Percentiles rank a stretch among this genome's conserved stretches.
These are phyloP conservation scores for Brachyopa scutellaris DNA, from an alignment of 2,888 invertebrate genomes.

Conservation along the genomic window DNA sequence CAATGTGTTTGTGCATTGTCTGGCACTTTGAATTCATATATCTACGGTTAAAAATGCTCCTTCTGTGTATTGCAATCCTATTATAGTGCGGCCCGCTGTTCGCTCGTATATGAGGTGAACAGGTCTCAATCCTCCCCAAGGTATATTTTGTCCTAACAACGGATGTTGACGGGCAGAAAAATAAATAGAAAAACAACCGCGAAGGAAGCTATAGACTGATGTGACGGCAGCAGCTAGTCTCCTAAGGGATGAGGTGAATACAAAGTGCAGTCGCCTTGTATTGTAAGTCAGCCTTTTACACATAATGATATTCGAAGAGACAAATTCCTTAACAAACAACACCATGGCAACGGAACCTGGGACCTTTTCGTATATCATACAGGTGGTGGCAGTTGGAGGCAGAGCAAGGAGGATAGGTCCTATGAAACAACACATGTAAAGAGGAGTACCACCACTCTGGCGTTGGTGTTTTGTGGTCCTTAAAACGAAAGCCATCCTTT, in stretches of 20 bases:
- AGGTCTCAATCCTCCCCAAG: constrained; percentile 44
- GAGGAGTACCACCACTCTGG: constrained; percentile 1
- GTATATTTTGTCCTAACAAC: constrained; percentile 59
- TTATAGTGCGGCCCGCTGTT: neutral
- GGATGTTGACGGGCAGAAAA: constrained; percentile 50
- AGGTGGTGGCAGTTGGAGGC: neutral
- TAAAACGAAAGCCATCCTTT: constrained; percentile 41
- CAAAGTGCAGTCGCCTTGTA: constrained; percentile 13
- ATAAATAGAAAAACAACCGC: constrained; percentile 63
- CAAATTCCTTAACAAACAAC: constrained; percentile 66
- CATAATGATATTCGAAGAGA: constrained; percentile 64
- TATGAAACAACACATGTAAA: neutral
- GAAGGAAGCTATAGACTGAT: constrained; percentile 42
- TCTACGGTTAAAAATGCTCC: constrained; percentile 49
- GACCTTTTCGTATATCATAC: constrained; percentile 3
- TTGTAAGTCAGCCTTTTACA: constrained; percentile 54
- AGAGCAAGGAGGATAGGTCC: neutral
- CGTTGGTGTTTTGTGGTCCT: constrained; percentile 34
- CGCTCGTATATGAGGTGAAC: constrained; percentile 28
- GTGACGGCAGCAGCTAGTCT: constrained; percentile 1
- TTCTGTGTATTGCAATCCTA: constrained; percentile 27
- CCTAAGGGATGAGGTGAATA: constrained; percentile 1
- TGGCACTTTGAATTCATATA: constrained; percentile 61
- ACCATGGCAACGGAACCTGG: neutral
- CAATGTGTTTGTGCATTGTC: constrained; percentile 60